Evolutionary conservation across 23 tunicate species (phyloP).

Genomic region (Diplosoma virens): DNA sequence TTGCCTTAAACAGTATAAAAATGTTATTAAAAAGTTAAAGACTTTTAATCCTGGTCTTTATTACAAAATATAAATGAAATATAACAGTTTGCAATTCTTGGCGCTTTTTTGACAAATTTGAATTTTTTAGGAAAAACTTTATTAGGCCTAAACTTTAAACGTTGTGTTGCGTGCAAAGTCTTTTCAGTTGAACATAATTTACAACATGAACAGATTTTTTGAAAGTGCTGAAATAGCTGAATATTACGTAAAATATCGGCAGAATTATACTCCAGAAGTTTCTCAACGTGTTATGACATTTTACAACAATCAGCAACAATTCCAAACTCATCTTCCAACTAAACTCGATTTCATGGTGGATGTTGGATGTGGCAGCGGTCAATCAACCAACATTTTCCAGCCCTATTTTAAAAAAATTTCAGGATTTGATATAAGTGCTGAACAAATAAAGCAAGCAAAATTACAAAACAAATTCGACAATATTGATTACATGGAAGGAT

Average conservation of each 20-base stretch:
- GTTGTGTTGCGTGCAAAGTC: no score
- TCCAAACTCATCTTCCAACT: background rate
- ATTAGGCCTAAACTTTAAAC: no score
- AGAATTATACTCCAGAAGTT: background rate
- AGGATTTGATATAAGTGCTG: conserved; percentile 33
- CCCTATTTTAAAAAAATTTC: conserved; percentile 11
- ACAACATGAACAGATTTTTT: conserved; percentile 1
- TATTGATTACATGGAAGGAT: conserved; percentile 16
- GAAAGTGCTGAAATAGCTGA: background rate
- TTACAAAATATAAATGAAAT: no score
- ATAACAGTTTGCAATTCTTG: no score
- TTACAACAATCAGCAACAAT: no score
- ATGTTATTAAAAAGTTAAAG: no score
- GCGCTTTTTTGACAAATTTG: no score
- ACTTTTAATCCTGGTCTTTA: no score
- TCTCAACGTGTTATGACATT: background rate
- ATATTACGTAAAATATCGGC: background rate
- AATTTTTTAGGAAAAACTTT: no score
- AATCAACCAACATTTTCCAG: conserved; percentile 21
- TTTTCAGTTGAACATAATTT: no score
- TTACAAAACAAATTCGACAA: conserved; percentile 1
- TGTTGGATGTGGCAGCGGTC: conserved; percentile 65
- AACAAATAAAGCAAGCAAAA: conserved; percentile 40
- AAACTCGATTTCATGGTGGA: conserved; percentile 24
- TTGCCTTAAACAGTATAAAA: no score